Conservation (phyloP, 2,113 vertebrate genomes). For the Felis catus region DNA sequence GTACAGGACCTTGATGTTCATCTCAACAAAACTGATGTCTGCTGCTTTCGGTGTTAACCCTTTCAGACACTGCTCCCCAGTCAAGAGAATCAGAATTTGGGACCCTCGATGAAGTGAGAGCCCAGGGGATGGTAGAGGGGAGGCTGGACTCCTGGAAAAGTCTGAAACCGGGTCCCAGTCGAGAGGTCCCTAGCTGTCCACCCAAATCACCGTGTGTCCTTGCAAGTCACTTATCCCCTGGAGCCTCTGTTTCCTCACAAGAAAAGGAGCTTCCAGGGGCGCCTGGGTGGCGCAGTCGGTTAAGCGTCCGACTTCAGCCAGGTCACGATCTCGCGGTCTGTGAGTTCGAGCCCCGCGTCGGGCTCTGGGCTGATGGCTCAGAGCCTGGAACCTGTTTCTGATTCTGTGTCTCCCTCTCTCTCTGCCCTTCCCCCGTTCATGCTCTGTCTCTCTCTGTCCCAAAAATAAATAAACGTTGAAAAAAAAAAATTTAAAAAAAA, state of each 20-base stretch:
- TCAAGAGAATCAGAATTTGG: background rate
- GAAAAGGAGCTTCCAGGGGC: background rate
- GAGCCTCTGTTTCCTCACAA: background rate
- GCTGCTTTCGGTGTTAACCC: background rate
- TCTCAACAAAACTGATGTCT: conserved; percentile 1
- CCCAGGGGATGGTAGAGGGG: background rate
- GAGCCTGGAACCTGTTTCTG: too few species aligned
- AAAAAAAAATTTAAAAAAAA: too few species aligned
- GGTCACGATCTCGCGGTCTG: too few species aligned
- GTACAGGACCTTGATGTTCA: background rate
- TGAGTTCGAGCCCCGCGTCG: too few species aligned
- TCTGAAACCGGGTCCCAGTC: background rate
- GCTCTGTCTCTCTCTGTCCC: too few species aligned
- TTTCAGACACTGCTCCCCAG: background rate
- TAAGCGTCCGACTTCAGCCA: too few species aligned
- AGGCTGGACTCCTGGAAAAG: background rate
- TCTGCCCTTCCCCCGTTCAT: too few species aligned
- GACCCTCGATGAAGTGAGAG: background rate
- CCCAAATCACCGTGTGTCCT: background rate
- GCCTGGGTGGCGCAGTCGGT: too few species aligned
- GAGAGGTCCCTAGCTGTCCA: background rate
- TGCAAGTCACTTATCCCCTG: background rate
- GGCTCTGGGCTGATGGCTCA: too few species aligned
- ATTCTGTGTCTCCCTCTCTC: too few species aligned
- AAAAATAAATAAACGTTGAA: too few species aligned